Evolutionary conservation across 2,888 invertebrate genomes (phyloP).

Genomic region (Coronaproctus castanopsis): DNA sequence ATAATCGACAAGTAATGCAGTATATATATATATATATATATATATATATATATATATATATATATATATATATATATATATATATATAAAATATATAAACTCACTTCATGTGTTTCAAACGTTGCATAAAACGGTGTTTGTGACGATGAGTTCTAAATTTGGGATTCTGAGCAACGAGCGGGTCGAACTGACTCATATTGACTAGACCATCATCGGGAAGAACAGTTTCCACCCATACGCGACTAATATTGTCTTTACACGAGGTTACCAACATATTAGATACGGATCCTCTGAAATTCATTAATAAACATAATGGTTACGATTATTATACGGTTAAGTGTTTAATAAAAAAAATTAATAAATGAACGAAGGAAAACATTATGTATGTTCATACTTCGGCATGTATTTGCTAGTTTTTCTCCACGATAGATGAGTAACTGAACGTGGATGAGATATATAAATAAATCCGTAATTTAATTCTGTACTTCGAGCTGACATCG

Average conservation of each 20-base stretch:
- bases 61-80: too few species aligned
- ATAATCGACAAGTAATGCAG: too few species aligned
- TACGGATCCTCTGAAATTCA: constrained; percentile 58
- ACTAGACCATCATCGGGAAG: constrained; percentile 85
- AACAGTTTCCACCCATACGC: constrained; percentile 95
- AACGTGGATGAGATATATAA: constrained; percentile 87
- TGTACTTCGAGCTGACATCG: constrained; percentile 26
- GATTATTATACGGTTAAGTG: neutral
- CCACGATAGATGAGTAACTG: constrained; percentile 95
- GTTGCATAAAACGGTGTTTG: constrained; percentile 88
- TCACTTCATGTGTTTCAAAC: constrained; percentile 91
- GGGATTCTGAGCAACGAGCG: constrained; percentile 30
- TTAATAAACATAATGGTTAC: neutral
- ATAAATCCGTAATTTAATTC: constrained; percentile 80
- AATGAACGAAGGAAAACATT: neutral
- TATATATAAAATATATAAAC: constrained; percentile 14
- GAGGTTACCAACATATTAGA: constrained; percentile 96
- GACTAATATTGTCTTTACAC: constrained; percentile 93
- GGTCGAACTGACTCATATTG: constrained; percentile 40
- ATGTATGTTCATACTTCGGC: constrained; percentile 54
- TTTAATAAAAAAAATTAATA: neutral
- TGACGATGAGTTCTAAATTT: constrained; percentile 71
- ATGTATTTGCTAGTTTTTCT: constrained; percentile 97
- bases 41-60: too few species aligned
- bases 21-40: too few species aligned